phyloP scores from a whole-genome alignment of 2,113 vertebrate species.

The Chrysochloris asiatica region DNA sequence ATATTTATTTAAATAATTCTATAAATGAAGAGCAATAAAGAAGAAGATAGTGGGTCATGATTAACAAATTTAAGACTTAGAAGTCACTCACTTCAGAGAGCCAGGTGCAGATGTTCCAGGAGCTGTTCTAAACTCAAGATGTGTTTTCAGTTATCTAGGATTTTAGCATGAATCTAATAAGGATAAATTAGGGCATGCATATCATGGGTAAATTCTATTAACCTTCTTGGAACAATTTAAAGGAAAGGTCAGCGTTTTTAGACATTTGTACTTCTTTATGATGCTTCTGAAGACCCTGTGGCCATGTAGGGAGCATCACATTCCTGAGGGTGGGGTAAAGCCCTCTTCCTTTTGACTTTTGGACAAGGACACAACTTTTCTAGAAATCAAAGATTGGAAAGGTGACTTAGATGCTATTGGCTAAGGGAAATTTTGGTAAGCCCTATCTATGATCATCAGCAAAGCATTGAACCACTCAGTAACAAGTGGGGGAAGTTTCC shows the following conservation, averaged over 20 bases:
- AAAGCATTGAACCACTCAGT: background rate
- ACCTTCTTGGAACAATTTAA: background rate
- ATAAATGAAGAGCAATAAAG: constrained; percentile 48
- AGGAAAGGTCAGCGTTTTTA: background rate
- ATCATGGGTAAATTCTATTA: background rate
- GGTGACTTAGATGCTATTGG: background rate
- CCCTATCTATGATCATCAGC: background rate
- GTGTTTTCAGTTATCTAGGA: background rate
- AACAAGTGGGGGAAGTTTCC: background rate
- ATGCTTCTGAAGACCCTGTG: accelerated
- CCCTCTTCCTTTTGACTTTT: background rate
- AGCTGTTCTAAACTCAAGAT: background rate
- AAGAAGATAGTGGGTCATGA: background rate
- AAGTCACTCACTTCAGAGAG: background rate
- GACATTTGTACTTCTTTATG: background rate
- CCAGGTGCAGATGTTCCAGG: background rate
- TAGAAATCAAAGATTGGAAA: background rate
- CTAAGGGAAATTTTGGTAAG: background rate
- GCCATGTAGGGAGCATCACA: no score
- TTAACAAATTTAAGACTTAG: background rate
- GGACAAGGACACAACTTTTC: background rate
- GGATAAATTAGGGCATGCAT: background rate
- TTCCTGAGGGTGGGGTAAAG: background rate
- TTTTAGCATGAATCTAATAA: background rate
- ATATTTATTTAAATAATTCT: constrained; percentile 55